Evolutionary conservation across 2,888 invertebrate species (phyloP), one percentile per base, ranked within the genome.

Genomic region (Patella caerulea): DNA sequence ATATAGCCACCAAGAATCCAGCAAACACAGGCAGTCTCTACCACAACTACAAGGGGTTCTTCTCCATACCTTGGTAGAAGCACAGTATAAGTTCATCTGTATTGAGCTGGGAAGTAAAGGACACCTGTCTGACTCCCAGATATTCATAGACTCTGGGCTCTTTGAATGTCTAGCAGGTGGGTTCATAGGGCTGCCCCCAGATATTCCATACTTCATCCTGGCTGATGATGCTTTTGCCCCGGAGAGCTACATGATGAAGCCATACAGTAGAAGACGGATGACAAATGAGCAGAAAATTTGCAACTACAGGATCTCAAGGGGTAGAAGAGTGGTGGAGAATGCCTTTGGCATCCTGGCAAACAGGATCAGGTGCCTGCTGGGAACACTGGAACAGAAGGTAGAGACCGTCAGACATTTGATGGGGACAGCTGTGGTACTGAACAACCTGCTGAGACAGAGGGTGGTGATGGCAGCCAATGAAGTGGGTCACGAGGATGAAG

Each of bases 231-330:
- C 79, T 14, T 84, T 83, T 78, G 71, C 65, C 19, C 75, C 81
- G 75, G 71, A 76, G 52, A 78, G 78, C 45, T 81, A 78, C 72
- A 56, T 84, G 52, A 81, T 84, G 79, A 84, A 81, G 45, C 84
- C 80, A 1, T 84, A 80, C 73, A 73, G 74, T 2, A 59, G 72
- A 52, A 45, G 75, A 15, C 52, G 74, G 54, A 74, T 81, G 15
- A 73, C 59, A 73, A 69, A 81, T 14, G 69, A 74, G 19, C 71
- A 76, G 73, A 29, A 52, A 19, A 75, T 79, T 24, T 79, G 71
- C 56, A 82, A 82, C 24, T 24, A 24, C 24, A 24, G 24, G 24
- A 24, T 24, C 24, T 24, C 24, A 24, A 24, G 24, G 24, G 69
- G 79, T 79, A 65, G 56, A 17, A 12, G 11, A 14, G 17, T 55